A percentile compares a stretch with the other conserved stretches of the same genome.
Evolutionary conservation across 2,888 invertebrate species (phyloP).

Genomic region (Polyommatus icarus): DNA sequence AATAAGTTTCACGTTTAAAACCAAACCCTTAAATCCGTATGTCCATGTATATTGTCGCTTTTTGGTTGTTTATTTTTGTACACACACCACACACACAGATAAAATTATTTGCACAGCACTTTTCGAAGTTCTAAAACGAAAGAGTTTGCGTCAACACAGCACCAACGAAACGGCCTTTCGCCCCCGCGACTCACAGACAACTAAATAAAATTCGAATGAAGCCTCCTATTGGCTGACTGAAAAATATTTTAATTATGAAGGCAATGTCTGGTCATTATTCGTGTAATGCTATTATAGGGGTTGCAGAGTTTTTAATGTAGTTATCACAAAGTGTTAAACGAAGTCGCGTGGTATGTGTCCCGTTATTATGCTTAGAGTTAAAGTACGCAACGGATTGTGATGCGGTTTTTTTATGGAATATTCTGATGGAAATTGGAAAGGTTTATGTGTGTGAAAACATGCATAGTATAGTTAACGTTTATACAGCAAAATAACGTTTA

Average conservation of each 20-base stretch:
- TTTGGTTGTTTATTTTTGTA: not conserved
- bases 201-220: not conserved
- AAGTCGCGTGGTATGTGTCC: too few relatives aligned
- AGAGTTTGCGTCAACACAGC: not conserved
- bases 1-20: not conserved
- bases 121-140: not conserved
- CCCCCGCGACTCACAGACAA: not conserved
- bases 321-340: not conserved
- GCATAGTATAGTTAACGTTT: not conserved
- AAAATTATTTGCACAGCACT: not conserved
- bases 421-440: too few relatives aligned
- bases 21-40: not conserved
- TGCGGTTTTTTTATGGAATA: too few relatives aligned
- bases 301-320: not conserved
- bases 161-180: not conserved
- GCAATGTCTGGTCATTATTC: not conserved
- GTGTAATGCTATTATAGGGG: not conserved
- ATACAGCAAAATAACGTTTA: too few relatives aligned
- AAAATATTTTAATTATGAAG: not conserved
- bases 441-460: too few relatives aligned
- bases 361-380: too few relatives aligned
- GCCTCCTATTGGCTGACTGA: not conserved
- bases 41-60: conserved; percentile 6
- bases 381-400: too few relatives aligned
- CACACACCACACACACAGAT: not conserved